Evolutionary conservation across 2,888 invertebrate genomes (phyloP), one percentile per base, ranked within the genome.

Genomic region (Drosophila monieri): DNA sequence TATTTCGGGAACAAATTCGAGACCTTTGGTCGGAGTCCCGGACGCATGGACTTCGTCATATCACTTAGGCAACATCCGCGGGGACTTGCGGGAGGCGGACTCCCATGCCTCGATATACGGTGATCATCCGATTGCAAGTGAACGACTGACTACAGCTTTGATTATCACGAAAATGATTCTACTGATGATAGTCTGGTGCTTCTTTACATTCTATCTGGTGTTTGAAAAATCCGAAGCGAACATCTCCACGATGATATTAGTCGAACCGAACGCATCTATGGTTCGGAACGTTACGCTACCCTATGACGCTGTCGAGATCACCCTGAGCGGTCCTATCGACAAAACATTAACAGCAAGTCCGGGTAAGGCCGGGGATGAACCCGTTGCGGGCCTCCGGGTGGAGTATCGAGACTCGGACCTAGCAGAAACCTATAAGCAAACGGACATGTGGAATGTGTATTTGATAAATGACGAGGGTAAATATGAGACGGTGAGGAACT

Each of bases 401-500:
- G 9, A 41, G 30, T 56, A 27, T 14, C 39, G 14, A 6, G 21
- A 57, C 27, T 6, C 21, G 27, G 1, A 6, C 3, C 3, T 9
- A 12, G 21, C 21, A 3, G 1, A 12, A 2, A 41, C 21, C 14
- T 39, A 8, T 6, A 4, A 8, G 6, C n/a, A 6, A 8, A 2
- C 57, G 5, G 39, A 2, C 15, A 23, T 23, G 18, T 64, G 62
- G 62, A 30, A n/a, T n/a, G 30, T 64, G 10, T 66, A 66, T 3
- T 10, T 64, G 0, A 2, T 8, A 0, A 1, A 21, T 21, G 1
- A 25, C 0, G n/a, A 9, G 1, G 2, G 9, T 1, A 2, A 3
- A 0, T 6, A 14, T 12, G 18, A 0, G 1, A 1, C 1, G 18
- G n/a, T 3, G 6, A 0, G n/a, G 5, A 21, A 21, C 0, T 1